A percentile compares a stretch with the other conserved stretches of the same genome.
phyloP scores from a whole-genome alignment of 1,140 invertebrate species.

The Cryptotermes secundus region DNA sequence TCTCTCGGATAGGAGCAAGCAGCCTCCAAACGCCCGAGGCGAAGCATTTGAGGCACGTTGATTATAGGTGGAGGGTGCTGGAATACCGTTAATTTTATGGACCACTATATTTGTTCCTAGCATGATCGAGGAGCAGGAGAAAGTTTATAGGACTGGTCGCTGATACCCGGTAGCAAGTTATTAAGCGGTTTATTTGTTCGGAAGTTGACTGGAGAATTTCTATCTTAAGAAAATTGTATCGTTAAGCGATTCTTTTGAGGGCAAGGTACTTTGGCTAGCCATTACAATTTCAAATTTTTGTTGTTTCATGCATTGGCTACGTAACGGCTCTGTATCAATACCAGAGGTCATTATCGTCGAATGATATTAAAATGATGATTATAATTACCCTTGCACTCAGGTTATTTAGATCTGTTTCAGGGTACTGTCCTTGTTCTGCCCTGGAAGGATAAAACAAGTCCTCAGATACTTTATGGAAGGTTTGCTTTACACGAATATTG shows the following conservation, averaged over 20 bases:
- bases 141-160: slow-evolving; percentile 1
- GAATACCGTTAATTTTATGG: slow-evolving; percentile 14
- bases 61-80: slow-evolving; percentile 9
- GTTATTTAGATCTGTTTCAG: too few species aligned
- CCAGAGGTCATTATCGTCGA: too few species aligned
- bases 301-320: too few species aligned
- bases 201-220: background rate
- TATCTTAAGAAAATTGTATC: background rate
- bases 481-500: too few species aligned
- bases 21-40: background rate
- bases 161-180: background rate
- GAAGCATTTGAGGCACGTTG: background rate
- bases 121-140: background rate
- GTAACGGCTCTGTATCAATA: too few species aligned
- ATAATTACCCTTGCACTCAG: too few species aligned
- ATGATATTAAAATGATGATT: too few species aligned
- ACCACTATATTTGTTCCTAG: slow-evolving; percentile 3
- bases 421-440: too few species aligned
- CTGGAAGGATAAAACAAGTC: too few species aligned
- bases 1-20: background rate
- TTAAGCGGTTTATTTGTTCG: slow-evolving; percentile 11
- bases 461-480: too few species aligned
- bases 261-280: too few species aligned
- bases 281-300: too few species aligned
- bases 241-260: background rate